Percentiles rank a stretch among this genome's conserved stretches.
Conservation (phyloP, 2,797 vertebrate genomes). For the Channallabes apus region DNA sequence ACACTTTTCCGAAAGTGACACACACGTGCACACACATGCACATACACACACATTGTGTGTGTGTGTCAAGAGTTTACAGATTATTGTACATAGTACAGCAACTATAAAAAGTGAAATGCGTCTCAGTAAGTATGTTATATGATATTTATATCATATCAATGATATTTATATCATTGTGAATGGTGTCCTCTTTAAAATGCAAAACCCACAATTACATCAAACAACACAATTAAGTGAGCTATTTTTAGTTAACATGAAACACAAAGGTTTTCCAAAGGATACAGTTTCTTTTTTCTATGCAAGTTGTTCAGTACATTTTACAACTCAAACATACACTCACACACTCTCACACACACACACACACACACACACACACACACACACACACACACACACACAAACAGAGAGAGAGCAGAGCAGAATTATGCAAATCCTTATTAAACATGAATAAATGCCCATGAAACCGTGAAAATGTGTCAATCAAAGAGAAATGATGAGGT, state of each 20-base stretch:
- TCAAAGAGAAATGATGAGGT: not conserved
- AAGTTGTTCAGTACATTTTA: not conserved
- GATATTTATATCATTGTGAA: too few species aligned
- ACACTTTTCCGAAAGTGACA: too few species aligned
- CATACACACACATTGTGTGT: too few species aligned
- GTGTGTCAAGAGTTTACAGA: not conserved
- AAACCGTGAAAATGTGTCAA: slow-evolving; percentile 4
- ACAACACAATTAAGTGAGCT: not conserved
- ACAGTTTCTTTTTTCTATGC: not conserved
- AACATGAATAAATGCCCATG: slow-evolving; percentile 4
- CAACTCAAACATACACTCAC: not conserved
- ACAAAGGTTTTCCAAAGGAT: not conserved
- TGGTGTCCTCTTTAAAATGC: not conserved
- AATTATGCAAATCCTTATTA: not conserved
- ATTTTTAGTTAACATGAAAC: not conserved
- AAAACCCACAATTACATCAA: not conserved
- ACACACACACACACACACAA: too few species aligned
- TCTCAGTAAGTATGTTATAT: not conserved
- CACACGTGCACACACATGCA: too few species aligned
- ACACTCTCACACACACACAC: not conserved
- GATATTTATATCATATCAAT: not conserved
- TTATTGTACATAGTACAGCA: not conserved
- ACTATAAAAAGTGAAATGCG: not conserved
- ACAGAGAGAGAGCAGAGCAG: not conserved
- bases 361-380: not conserved